Conservation (phyloP, 2,113 vertebrate genomes). For the Rhinoderma darwinii region DNA sequence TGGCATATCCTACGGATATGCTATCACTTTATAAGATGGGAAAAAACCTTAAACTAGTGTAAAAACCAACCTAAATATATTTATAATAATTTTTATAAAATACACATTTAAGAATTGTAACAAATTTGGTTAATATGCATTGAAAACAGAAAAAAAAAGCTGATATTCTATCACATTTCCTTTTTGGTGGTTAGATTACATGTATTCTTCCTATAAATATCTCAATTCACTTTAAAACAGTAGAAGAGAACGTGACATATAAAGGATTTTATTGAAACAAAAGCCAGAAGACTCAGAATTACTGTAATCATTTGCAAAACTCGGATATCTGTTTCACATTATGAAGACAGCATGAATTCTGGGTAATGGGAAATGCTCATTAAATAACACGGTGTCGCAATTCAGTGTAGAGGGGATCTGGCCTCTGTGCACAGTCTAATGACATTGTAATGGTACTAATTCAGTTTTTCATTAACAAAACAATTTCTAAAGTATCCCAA, state of each 20-base stretch:
- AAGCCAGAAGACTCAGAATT: slow-evolving; percentile 38
- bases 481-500: slow-evolving; percentile 18
- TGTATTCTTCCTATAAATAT: not conserved
- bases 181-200: not conserved
- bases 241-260: not conserved
- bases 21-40: too few species aligned
- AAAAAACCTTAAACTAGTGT: too few species aligned
- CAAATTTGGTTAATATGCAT: not conserved
- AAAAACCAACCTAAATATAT: too few species aligned
- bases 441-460: slow-evolving; percentile 7
- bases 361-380: slow-evolving; percentile 50
- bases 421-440: slow-evolving; percentile 1
- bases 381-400: slow-evolving; percentile 24
- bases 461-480: slow-evolving; percentile 7
- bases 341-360: slow-evolving; percentile 33
- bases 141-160: not conserved
- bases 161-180: not conserved
- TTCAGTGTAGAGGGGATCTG: slow-evolving; percentile 28
- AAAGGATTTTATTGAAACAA: slow-evolving; percentile 35
- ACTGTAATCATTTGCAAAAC: slow-evolving; percentile 39
- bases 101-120: too few species aligned
- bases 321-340: slow-evolving; percentile 54
- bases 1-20: too few species aligned
- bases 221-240: slow-evolving; percentile 21
- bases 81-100: too few species aligned